Evolutionary conservation across 30 jellyfish, hydroid and myxozoan species (phyloP), one percentile per base, ranked within the genome.

Genomic region (Hydractinia echinata): DNA sequence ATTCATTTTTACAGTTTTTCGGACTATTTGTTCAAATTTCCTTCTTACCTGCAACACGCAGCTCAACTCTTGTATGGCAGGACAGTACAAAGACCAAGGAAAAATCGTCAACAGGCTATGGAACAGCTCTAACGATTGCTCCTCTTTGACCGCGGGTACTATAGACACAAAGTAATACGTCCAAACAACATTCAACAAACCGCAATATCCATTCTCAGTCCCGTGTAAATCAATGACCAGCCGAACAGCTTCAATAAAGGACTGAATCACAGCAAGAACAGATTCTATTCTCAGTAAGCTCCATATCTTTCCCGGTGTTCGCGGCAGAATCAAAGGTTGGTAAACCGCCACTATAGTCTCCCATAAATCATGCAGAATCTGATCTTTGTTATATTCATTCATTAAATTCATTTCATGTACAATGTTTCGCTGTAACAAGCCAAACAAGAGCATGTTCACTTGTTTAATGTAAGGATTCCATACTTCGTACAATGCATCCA

Each of bases 271-370:
- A 3, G 61, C 18, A 51, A 77, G 62, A 9, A 86, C 82, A 15
- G 79, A 83, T 48, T 90, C 91, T 13, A 67, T 77, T 61, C 73
- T 79, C 5, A 66, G 82, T n/a, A 79, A 21, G 14, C 91, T 82
- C 97, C 97, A 90, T 7, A 92, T 61, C 21, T 76, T 61, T 55
- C 92, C 97, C 30, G 89, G 64, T 15, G 83, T 58, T 14, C 77
- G 91, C 9, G 97, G 97, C 4, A 84, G 87, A 51, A 90, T 77
- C 97, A 95, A 90, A 10, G 91, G 90, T 18, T 87, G 88, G 74
- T 85, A 90, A 4, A 79, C 82, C 7, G 90, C 77, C 66, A 82
- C 78, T 16, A 83, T 66, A 54, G 53, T 58, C 66, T 79, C 92
- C 97, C 97, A 89, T 10, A 81, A 10, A 10, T 66, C 73, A 52